A percentile compares a stretch with the other conserved stretches of the same genome.
phyloP scores from a whole-genome alignment of 23 tunicate genomes.

The Ciona savignyi region DNA sequence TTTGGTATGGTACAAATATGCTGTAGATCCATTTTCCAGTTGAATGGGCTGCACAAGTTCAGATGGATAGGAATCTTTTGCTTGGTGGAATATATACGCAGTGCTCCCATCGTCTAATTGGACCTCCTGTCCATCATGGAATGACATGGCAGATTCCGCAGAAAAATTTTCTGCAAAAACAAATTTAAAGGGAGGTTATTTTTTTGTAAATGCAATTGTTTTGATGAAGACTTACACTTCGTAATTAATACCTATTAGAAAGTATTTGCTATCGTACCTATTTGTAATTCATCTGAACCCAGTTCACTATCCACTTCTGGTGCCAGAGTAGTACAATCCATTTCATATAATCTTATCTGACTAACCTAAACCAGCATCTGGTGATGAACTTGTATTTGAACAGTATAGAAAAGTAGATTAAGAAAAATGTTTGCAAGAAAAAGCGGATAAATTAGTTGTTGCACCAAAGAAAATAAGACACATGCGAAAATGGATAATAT shows the following conservation, averaged over 20 bases:
- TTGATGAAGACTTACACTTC: too few relatives aligned
- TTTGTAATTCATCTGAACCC: neutral
- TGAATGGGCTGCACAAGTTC: constrained; percentile 14
- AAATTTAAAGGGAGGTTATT: too few relatives aligned
- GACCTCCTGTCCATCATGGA: constrained; percentile 46
- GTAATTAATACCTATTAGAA: neutral
- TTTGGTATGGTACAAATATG: constrained; percentile 22
- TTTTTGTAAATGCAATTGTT: too few relatives aligned
- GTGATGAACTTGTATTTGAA: neutral
- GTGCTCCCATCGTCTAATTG: constrained; percentile 49
- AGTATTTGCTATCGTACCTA: neutral
- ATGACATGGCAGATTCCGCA: constrained; percentile 20
- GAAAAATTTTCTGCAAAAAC: neutral
- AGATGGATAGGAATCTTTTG: neutral
- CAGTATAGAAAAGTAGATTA: too few relatives aligned
- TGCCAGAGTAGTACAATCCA: neutral
- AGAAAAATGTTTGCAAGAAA: too few relatives aligned
- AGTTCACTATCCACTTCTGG: neutral
- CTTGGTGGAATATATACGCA: constrained; percentile 27
- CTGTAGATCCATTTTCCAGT: constrained; percentile 33
- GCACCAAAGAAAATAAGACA: too few relatives aligned
- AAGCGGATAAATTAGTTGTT: too few relatives aligned
- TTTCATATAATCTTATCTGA: neutral
- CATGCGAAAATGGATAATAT: too few relatives aligned
- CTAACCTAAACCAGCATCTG: neutral